Conservation (phyloP, 1,140 invertebrate species). For the Drosophila sturtevanti region DNA sequence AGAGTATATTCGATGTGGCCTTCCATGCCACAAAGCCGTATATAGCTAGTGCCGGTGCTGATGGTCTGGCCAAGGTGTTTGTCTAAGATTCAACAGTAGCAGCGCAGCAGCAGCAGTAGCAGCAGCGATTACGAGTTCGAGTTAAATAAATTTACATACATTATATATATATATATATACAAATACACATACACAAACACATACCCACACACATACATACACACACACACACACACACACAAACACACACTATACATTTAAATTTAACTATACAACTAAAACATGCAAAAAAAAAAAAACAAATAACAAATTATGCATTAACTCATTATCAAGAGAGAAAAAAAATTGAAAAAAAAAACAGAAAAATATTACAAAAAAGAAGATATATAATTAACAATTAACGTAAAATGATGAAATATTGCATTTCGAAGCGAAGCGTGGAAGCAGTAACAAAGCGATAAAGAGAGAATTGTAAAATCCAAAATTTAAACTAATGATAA, state of each 20-base stretch:
- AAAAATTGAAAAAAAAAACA: slow-evolving; percentile 12
- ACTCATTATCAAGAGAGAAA: slow-evolving; percentile 32
- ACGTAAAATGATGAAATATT: slow-evolving; percentile 50
- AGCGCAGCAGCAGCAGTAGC: background rate
- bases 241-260: slow-evolving; percentile 61
- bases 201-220: slow-evolving; percentile 25
- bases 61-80: slow-evolving; percentile 99
- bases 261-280: slow-evolving; percentile 70
- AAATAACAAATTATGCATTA: slow-evolving; percentile 58
- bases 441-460: background rate
- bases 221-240: slow-evolving; percentile 40
- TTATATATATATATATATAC: slow-evolving; percentile 52
- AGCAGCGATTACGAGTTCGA: slow-evolving; percentile 73
- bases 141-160: slow-evolving; percentile 79
- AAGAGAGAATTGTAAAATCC: slow-evolving; percentile 42
- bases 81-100: slow-evolving; percentile 84
- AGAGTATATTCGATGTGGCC: slow-evolving; percentile 99
- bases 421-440: slow-evolving; percentile 44
- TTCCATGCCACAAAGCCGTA: slow-evolving; percentile 99
- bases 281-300: slow-evolving; percentile 43
- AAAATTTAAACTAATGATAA: slow-evolving; percentile 52
- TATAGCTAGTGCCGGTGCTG: slow-evolving; percentile 99
- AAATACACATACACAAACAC: slow-evolving; percentile 23
- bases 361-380: slow-evolving; percentile 21
- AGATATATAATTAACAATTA: slow-evolving; percentile 29